Evolutionary conservation across 2,797 vertebrate genomes (phyloP).

Genomic region (Helostoma temminkii): DNA sequence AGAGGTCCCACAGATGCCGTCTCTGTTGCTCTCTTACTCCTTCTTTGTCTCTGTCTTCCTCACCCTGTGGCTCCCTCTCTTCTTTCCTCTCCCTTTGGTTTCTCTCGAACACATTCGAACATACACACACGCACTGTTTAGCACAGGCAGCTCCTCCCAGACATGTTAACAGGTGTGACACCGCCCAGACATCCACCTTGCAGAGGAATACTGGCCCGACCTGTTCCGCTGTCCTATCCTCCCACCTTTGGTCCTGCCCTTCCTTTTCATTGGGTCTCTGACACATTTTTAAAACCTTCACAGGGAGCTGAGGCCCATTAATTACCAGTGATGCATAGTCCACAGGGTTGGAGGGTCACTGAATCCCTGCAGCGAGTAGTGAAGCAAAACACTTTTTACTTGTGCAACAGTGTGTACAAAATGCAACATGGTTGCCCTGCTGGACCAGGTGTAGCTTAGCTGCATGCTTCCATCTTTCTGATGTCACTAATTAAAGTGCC

Average conservation of each 20-base stretch:
- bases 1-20: constrained; percentile 57
- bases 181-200: constrained; percentile 75
- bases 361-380: not conserved
- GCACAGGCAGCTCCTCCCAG: constrained; percentile 76
- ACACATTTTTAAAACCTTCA: constrained; percentile 13
- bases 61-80: constrained; percentile 46
- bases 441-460: too few relatives aligned
- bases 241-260: constrained; percentile 35
- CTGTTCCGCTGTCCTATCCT: constrained; percentile 70
- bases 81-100: constrained; percentile 49
- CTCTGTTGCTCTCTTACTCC: constrained; percentile 42
- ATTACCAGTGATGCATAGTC: constrained; percentile 8
- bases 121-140: constrained; percentile 50
- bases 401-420: not conserved
- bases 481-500: too few relatives aligned
- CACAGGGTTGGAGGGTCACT: not conserved
- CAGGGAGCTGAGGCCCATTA: not conserved
- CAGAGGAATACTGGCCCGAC: constrained; percentile 76
- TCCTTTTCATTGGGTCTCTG: constrained; percentile 39
- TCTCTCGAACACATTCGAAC: constrained; percentile 35
- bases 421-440: too few relatives aligned
- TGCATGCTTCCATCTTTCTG: too few relatives aligned
- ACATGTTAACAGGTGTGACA: constrained; percentile 76
- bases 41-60: constrained; percentile 47
- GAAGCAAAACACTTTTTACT: not conserved